Evolutionary conservation across 2,113 vertebrate genomes (phyloP).

Genomic region (Ctenodactylus gundi): DNA sequence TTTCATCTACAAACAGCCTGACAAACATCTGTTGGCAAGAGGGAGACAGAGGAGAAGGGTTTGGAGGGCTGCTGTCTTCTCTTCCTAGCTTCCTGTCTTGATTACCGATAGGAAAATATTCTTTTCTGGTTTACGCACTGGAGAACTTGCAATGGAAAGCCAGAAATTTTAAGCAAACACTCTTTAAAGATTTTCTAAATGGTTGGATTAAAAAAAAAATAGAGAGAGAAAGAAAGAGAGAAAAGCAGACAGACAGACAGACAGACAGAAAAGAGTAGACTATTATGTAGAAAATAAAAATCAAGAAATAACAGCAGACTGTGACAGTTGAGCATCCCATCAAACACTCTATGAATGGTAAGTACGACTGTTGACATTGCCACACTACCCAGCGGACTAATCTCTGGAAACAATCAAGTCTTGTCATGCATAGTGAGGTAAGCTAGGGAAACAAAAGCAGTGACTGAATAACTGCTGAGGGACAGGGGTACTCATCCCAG

Average conservation of each 20-base stretch:
- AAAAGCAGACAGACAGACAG: constrained; percentile 70
- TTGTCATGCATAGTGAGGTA: constrained; percentile 87
- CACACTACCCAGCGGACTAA: constrained; percentile 75
- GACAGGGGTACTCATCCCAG: constrained; percentile 66
- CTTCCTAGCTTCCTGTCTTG: constrained; percentile 87
- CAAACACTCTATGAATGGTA: constrained; percentile 79
- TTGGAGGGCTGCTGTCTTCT: constrained; percentile 88
- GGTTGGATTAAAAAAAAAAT: constrained; percentile 71
- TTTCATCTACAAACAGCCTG: constrained; percentile 95
- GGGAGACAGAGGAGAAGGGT: constrained; percentile 93
- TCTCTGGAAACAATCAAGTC: constrained; percentile 71
- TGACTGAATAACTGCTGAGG: constrained; percentile 71
- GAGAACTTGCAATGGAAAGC: constrained; percentile 86
- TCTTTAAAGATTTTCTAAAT: constrained; percentile 82
- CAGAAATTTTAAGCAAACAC: constrained; percentile 87
- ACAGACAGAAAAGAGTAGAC: constrained; percentile 83
- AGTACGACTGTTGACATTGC: constrained; percentile 76
- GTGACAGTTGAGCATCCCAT: constrained; percentile 80
- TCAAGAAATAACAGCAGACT: constrained; percentile 84
- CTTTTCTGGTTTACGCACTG: constrained; percentile 82
- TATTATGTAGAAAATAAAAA: constrained; percentile 79
- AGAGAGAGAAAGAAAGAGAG: constrained; percentile 67
- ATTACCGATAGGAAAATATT: constrained; percentile 85
- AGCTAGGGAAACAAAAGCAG: constrained; percentile 74
- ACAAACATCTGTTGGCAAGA: constrained; percentile 95